Evolutionary conservation across 2,113 vertebrate species (phyloP).

Genomic region (Serinus canaria): DNA sequence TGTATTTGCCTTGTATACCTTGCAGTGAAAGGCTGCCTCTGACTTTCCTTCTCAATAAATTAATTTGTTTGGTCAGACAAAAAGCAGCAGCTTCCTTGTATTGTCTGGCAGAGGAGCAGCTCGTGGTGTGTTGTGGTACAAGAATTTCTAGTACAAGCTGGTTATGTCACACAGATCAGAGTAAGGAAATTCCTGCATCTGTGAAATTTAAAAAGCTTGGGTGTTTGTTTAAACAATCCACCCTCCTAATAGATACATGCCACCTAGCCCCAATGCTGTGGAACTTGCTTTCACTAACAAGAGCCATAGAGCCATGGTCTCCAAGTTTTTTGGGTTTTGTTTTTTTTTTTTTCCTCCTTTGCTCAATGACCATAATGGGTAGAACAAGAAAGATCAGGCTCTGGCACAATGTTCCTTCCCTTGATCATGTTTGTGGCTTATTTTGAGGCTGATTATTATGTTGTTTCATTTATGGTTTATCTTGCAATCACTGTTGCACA

Average conservation of each 20-base stretch:
- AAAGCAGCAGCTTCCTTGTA: background rate
- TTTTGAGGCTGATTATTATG: background rate
- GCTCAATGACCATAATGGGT: background rate
- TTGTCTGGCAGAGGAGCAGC: background rate
- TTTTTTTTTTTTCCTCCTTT: background rate
- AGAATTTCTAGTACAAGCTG: background rate
- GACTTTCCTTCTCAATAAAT: background rate
- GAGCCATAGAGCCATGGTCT: rapidly evolving
- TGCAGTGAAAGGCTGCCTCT: background rate
- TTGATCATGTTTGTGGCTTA: background rate
- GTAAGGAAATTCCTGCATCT: background rate
- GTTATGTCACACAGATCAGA: background rate
- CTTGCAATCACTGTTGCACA: background rate
- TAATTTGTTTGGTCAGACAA: background rate
- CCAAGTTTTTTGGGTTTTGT: too few relatives aligned
- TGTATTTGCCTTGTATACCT: background rate
- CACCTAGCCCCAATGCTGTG: rapidly evolving
- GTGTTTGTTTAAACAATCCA: background rate
- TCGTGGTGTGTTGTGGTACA: rapidly evolving
- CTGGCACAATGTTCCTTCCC: background rate
- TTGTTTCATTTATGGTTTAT: background rate
- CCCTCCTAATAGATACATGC: rapidly evolving
- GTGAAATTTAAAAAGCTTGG: background rate
- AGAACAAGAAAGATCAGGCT: background rate
- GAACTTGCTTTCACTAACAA: background rate